Percentiles rank a stretch among this genome's conserved stretches.
These are phyloP conservation scores for Danio albolineatus DNA, from an alignment of 2,797 vertebrate species.

Conservation along the genomic window DNA sequence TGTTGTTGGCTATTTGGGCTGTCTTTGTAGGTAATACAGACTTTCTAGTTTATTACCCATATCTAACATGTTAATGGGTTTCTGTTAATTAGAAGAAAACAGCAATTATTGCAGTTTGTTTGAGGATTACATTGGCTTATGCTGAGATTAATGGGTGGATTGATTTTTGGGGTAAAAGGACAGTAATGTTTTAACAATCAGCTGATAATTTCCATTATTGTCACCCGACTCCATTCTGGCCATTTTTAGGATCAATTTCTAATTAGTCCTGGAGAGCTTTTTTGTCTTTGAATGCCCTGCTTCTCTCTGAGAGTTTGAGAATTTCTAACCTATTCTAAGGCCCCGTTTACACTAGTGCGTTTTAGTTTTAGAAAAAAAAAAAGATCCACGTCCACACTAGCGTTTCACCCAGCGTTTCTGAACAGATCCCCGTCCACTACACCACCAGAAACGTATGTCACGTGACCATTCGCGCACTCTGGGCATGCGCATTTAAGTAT, in stretches of 20 bases:
- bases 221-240: neutral
- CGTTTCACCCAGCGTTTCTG: too few relatives aligned
- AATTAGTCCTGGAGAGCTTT: neutral
- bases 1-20: neutral
- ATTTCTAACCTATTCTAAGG: too few relatives aligned
- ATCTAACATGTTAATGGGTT: neutral
- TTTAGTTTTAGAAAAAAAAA: too few relatives aligned
- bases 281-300: neutral
- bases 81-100: neutral
- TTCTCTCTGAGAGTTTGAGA: neutral
- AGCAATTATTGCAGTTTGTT: neutral
- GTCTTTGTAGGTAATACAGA: neutral
- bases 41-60: neutral
- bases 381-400: too few relatives aligned
- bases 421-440: too few relatives aligned
- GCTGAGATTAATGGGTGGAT: neutral
- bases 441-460: too few relatives aligned
- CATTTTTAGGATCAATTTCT: neutral
- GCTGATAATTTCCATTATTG: neutral
- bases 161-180: neutral
- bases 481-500: too few relatives aligned
- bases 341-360: too few relatives aligned
- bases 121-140: neutral
- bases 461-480: too few relatives aligned
- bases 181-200: neutral